Evolutionary conservation across 2,888 invertebrate species (phyloP).

Genomic region (Orchesellides sinensis): DNA sequence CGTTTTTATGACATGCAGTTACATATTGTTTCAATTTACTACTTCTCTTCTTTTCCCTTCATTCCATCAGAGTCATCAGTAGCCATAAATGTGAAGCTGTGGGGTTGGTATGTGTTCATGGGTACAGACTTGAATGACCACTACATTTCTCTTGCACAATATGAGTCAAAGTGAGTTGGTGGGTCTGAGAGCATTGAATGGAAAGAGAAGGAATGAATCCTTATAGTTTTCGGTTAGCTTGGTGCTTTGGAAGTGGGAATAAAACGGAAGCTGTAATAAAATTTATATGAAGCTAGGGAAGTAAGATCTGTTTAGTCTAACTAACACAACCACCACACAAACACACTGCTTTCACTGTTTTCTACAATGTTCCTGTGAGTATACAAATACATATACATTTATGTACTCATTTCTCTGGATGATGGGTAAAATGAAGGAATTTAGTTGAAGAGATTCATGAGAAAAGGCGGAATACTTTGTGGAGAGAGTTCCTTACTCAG

Average conservation of each 20-base stretch:
- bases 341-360: not conserved
- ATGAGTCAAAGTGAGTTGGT: no score
- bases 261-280: conserved; percentile 56
- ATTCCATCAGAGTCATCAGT: conserved; percentile 21
- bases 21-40: conserved; percentile 59
- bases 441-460: no score
- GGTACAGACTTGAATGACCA: not conserved
- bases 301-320: conserved; percentile 1
- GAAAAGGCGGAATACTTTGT: no score
- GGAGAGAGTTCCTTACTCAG: no score
- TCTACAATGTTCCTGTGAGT: no score
- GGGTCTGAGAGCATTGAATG: no score
- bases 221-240: not conserved
- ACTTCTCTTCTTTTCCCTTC: conserved; percentile 8
- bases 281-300: conserved; percentile 58
- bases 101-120: not conserved
- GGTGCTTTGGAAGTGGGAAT: conserved; percentile 27
- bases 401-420: no score
- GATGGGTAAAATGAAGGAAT: no score
- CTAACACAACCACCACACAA: not conserved
- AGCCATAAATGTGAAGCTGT: conserved; percentile 22
- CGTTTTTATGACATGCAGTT: conserved; percentile 33
- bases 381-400: no score
- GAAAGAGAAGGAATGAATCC: not conserved
- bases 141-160: conserved; percentile 23